Evolutionary conservation across 2,888 invertebrate genomes (phyloP), one percentile per base, ranked within the genome.

Genomic region (Hydriomena furcata): DNA sequence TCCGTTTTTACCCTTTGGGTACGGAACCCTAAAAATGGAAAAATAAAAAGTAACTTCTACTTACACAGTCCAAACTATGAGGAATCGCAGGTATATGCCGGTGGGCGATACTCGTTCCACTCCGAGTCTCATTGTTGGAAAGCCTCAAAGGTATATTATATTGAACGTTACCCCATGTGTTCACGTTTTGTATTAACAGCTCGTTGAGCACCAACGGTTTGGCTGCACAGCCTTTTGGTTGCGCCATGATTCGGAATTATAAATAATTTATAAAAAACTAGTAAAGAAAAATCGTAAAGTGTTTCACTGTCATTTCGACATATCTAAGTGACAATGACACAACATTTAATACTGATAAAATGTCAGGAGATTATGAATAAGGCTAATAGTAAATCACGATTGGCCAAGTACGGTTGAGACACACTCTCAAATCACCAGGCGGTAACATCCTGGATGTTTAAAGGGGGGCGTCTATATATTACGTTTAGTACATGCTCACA

Each of bases 161-260:
- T 52, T 90, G 84, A 6, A 91, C 86, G 42, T 89, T 89, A 0
- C 90, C 91, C 90, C 89, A 91, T 0, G 80, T 82, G 55, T 89
- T 91, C 7, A 90, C 78, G 63, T 89, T 90, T 37, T 83, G 70
- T 37, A 90, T 74, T 7, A 89, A 56, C 12, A 89, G 60, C 0
- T 86, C 79, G 52, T 89, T 75, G 5, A 88, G 58, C 7, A 66
- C 66, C 1, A 80, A 46, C 0, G 82, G 82, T 42, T 82, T 77
- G 5, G 28, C 8, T 8, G 31, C 38, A 31, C 44, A 48, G 37
- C 59, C 63, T 48, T 72, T 72, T 3, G 67, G 50, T 52, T 70
- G 58, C 0, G 76, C 34, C 85, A 85, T 84, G 32, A 27, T 70
- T 27, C 7, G 35, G 30, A 5, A 13, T 23, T 41, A 49, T 57